Evolutionary conservation across 2,888 invertebrate species (phyloP).

Genomic region (Psylliodes chrysocephalus): DNA sequence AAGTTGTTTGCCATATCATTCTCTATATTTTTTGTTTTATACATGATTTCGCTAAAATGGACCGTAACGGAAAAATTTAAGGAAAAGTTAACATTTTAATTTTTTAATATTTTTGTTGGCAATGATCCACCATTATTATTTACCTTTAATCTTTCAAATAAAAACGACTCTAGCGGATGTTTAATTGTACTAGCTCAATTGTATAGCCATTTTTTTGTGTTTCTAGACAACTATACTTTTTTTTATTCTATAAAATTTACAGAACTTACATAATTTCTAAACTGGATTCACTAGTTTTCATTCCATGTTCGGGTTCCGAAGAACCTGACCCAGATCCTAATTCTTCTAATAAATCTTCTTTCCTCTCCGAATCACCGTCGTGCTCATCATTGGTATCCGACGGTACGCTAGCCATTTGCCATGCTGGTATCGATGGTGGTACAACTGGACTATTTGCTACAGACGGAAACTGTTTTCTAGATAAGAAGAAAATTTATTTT

Average conservation of each 20-base stretch:
- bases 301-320: conserved; percentile 78
- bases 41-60: no score
- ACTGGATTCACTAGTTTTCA: conserved; percentile 81
- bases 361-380: conserved; percentile 63
- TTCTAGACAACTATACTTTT: no score
- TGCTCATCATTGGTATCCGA: conserved; percentile 62
- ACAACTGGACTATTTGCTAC: conserved; percentile 70
- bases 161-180: no score
- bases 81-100: no score
- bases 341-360: conserved; percentile 67
- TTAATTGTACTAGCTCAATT: no score
- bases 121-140: background rate
- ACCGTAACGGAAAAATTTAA: no score
- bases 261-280: conserved; percentile 76
- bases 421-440: conserved; percentile 80
- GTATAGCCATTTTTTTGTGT: no score
- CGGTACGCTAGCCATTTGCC: conserved; percentile 78
- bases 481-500: no score
- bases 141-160: conserved; percentile 1
- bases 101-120: no score
- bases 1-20: no score
- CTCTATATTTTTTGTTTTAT: no score
- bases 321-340: conserved; percentile 70
- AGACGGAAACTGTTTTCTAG: conserved; percentile 82
- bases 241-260: no score